Conservation (phyloP, 2,888 invertebrate genomes). For the Drosophila tanythrix region DNA sequence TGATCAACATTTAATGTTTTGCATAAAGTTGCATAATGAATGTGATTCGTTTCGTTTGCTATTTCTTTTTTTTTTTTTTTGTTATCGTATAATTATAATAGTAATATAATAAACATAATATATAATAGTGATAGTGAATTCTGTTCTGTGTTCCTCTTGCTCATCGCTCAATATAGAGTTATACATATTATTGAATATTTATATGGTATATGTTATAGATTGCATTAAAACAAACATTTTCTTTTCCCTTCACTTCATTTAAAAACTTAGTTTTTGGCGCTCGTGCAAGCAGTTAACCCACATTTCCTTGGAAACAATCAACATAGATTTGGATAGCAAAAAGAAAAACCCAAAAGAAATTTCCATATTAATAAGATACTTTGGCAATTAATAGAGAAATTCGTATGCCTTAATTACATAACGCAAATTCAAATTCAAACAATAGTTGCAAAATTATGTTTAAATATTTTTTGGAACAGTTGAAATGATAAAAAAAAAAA, state of each 20-base stretch:
- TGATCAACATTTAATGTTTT: constrained; percentile 38
- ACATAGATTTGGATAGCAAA: constrained; percentile 9
- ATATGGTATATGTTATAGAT: constrained; percentile 53
- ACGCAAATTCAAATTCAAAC: constrained; percentile 24
- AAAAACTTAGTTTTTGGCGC: constrained; percentile 48
- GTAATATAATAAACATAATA: constrained; percentile 70
- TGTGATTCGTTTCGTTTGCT: constrained; percentile 62
- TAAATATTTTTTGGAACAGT: neutral
- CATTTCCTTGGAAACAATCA: constrained; percentile 18
- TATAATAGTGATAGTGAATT: constrained; percentile 65
- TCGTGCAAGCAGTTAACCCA: constrained; percentile 24
- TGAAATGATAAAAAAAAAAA: constrained; percentile 2
- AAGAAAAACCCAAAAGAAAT: constrained; percentile 3
- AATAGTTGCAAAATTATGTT: constrained; percentile 13
- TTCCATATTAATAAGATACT: constrained; percentile 3
- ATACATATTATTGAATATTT: constrained; percentile 58
- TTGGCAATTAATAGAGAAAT: constrained; percentile 19
- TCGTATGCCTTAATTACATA: constrained; percentile 6
- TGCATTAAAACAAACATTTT: constrained; percentile 49
- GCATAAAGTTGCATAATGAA: constrained; percentile 48
- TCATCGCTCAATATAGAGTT: constrained; percentile 38
- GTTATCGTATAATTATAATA: constrained; percentile 60
- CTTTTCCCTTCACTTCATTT: constrained; percentile 24
- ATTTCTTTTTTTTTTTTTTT: constrained; percentile 18
- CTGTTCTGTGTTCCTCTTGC: constrained; percentile 15